Conservation (phyloP, 2,888 invertebrate genomes). For the Patella pellucida region DNA sequence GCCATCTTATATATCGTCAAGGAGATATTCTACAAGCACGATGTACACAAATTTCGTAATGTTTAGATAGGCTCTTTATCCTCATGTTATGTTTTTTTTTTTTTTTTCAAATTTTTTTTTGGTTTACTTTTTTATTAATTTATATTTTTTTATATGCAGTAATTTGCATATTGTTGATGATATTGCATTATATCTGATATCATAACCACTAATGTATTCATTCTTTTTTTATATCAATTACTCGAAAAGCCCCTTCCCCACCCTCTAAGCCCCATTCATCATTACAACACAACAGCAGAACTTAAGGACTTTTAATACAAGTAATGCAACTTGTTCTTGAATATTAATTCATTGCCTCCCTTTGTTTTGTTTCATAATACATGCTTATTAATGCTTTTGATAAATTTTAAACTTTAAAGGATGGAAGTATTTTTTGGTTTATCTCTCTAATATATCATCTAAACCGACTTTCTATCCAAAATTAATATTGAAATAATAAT, state of each 20-base stretch:
- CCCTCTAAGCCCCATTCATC: background rate
- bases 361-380: too few relatives aligned
- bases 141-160: slow-evolving; percentile 3
- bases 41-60: slow-evolving; percentile 76
- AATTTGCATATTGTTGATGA: slow-evolving; percentile 4
- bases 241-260: slow-evolving; percentile 1
- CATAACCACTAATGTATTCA: slow-evolving; percentile 1
- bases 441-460: too few relatives aligned
- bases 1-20: slow-evolving; percentile 99
- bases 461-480: too few relatives aligned
- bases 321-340: too few relatives aligned
- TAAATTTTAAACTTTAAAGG: too few relatives aligned
- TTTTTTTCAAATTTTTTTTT: slow-evolving; percentile 19
- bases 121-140: slow-evolving; percentile 22
- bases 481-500: too few relatives aligned
- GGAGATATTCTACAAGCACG: slow-evolving; percentile 99
- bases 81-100: slow-evolving; percentile 1
- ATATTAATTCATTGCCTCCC: too few relatives aligned
- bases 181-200: slow-evolving; percentile 6
- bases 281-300: too few relatives aligned
- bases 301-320: too few relatives aligned
- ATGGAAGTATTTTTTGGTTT: too few relatives aligned
- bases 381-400: too few relatives aligned
- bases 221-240: slow-evolving; percentile 8
- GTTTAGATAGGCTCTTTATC: slow-evolving; percentile 38